Percentiles rank a stretch among this genome's conserved stretches.
Evolutionary conservation across 2,113 vertebrate species (phyloP).

Genomic region (Phocoena sinus): DNA sequence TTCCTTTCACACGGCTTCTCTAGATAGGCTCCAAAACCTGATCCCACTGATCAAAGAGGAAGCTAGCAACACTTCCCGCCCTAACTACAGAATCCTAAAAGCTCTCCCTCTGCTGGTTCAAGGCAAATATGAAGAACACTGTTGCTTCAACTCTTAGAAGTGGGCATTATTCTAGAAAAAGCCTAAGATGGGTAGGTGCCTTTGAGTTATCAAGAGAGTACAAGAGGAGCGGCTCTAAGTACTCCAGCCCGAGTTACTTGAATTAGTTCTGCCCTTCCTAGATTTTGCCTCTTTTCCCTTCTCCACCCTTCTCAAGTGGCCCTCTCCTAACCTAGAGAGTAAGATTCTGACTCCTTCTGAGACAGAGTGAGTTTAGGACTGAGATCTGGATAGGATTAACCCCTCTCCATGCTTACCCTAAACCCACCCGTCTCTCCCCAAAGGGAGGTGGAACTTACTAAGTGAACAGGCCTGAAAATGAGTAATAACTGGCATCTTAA

Average conservation of each 20-base stretch:
- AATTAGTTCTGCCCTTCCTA: neutral
- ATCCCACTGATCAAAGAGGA: neutral
- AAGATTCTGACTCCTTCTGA: neutral
- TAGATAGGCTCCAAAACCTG: neutral
- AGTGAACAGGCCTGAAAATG: slow-evolving; percentile 12
- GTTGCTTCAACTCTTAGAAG: neutral
- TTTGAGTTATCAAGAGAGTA: neutral
- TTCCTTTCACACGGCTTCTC: neutral
- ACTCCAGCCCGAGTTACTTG: neutral
- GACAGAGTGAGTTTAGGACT: neutral
- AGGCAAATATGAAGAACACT: neutral
- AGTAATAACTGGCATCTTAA: slow-evolving; percentile 5
- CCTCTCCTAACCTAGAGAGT: neutral
- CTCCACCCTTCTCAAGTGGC: neutral
- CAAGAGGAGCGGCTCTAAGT: neutral
- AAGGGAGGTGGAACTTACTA: neutral
- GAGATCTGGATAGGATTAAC: neutral
- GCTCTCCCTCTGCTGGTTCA: neutral
- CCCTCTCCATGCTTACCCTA: neutral
- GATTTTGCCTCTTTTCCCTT: neutral
- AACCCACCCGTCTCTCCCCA: neutral
- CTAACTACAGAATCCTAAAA: slow-evolving; percentile 8
- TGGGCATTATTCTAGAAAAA: slow-evolving; percentile 4
- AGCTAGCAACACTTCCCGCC: neutral
- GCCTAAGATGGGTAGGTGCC: neutral